Conservation (phyloP, 2,888 invertebrate species). For the Drosophila stalkeri region DNA sequence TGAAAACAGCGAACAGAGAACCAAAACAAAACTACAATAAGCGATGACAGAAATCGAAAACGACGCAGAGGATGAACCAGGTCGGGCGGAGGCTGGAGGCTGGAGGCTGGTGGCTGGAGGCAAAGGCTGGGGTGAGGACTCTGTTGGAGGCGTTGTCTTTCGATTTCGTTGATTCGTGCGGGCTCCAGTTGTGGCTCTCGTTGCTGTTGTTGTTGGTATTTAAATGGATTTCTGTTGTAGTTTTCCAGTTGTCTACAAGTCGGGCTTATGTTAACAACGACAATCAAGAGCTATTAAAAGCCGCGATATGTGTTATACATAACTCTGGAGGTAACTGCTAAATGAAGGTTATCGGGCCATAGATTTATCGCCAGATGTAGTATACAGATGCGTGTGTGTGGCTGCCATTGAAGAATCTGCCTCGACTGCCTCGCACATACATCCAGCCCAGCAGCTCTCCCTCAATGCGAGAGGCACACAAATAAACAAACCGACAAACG, state of each 20-base stretch:
- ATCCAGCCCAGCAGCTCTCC: conserved; percentile 1
- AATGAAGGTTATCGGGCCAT: conserved; percentile 37
- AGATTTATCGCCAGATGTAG: conserved; percentile 27
- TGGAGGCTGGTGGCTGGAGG: background rate
- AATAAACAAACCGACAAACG: conserved; percentile 69
- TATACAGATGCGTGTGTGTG: conserved; percentile 14
- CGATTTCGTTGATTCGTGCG: conserved; percentile 49
- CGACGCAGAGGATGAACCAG: conserved; percentile 2
- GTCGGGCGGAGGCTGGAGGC: background rate
- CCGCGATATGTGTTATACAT: conserved; percentile 65
- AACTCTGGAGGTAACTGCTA: conserved; percentile 41
- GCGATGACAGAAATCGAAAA: conserved; percentile 58
- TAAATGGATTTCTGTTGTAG: conserved; percentile 80
- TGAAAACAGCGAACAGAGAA: conserved; percentile 31
- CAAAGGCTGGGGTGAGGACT: background rate
- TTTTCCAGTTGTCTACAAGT: conserved; percentile 73
- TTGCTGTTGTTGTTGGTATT: conserved; percentile 20
- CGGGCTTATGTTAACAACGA: conserved; percentile 76
- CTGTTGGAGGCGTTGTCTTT: conserved; percentile 57
- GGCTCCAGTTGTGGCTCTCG: conserved; percentile 26
- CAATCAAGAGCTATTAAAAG: conserved; percentile 79
- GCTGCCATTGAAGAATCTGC: background rate
- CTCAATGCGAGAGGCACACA: conserved; percentile 19
- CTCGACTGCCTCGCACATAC: background rate
- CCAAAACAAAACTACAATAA: conserved; percentile 18